Evolutionary conservation across 2,113 vertebrate species (phyloP), one percentile per base, ranked within the genome.

Genomic region (Cercopithecus mona): DNA sequence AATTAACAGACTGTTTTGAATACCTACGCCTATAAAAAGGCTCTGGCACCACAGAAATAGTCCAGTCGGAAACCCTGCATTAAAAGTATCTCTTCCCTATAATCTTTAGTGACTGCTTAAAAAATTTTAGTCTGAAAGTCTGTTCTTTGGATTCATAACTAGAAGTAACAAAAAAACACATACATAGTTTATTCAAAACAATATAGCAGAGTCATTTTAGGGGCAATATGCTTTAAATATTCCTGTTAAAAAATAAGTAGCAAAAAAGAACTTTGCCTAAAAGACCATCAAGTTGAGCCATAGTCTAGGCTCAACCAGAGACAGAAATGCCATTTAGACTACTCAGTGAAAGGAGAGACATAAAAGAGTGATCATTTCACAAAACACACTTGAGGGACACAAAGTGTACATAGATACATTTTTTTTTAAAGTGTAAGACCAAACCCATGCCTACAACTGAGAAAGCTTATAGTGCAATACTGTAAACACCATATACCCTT

Each of bases 111-210:
- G 30, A 76, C 57, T 75, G 83, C 18, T 82, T 88, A 45, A 68
- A 48, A 88, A 93, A 88, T 88, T 40, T 72, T 35, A 86, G 38
- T 81, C 76, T 25, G 43, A 73, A 82, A 73, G 5, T 73, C 66
- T 81, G 70, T n/a, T 93, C 38, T 82, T 82, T 93, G 59, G 40
- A 88, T 57, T 76, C 11, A n/a, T 55, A 89, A 57, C 76, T 96
- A 59, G 57, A 27, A 78, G 35, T 43, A 90, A 90, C 7, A 84
- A 70, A 32, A 59, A 89, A 76, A 76, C 5, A 59, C 40, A 82
- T 9, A 79, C 66, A 18, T 8, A 76, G 48, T 93, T 93, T 83
- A 48, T 64, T 93, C 48, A 78, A 83, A 93, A 88, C 14, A 81
- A 7, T 18, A n/a, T 35, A 88, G 59, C 30, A 95, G 17, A 91